Percentiles rank a stretch among this genome's conserved stretches.
Evolutionary conservation across 2,888 invertebrate genomes (phyloP).

Genomic region (Ornithoptera priamus): DNA sequence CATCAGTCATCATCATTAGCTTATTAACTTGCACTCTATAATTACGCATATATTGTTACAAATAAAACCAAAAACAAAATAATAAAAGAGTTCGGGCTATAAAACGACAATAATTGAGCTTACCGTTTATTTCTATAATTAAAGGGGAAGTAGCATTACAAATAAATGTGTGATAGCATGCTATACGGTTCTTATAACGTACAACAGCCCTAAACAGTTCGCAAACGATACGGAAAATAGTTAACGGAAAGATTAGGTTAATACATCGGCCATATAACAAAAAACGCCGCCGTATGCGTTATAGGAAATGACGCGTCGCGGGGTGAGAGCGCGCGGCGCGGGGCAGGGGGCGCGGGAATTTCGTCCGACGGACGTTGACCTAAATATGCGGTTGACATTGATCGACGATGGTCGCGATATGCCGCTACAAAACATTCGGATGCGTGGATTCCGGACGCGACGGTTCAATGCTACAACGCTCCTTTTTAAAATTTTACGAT

Average conservation of each 20-base stretch:
- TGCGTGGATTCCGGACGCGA: slow-evolving; percentile 61
- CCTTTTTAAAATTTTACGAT: slow-evolving; percentile 35
- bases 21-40: too few relatives aligned
- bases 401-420: slow-evolving; percentile 74
- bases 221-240: slow-evolving; percentile 12
- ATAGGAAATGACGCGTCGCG: slow-evolving; percentile 62
- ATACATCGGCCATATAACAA: slow-evolving; percentile 12
- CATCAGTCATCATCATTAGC: too few relatives aligned
- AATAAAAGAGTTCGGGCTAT: too few relatives aligned
- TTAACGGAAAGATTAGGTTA: slow-evolving; percentile 11
- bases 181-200: not conserved
- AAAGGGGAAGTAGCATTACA: too few relatives aligned
- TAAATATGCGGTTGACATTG: slow-evolving; percentile 79
- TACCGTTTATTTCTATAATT: too few relatives aligned
- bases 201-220: not conserved
- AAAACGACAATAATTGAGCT: too few relatives aligned
- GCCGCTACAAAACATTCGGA: slow-evolving; percentile 62
- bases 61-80: too few relatives aligned
- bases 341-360: slow-evolving; percentile 51
- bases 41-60: too few relatives aligned
- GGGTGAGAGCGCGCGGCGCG: slow-evolving; percentile 36
- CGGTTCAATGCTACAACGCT: slow-evolving; percentile 69
- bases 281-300: slow-evolving; percentile 30
- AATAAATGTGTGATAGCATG: too few relatives aligned
- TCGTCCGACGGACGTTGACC: slow-evolving; percentile 74